A percentile compares a stretch with the other conserved stretches of the same genome.
Evolutionary conservation across 2,888 invertebrate genomes (phyloP).

Genomic region (Athalia circularis): DNA sequence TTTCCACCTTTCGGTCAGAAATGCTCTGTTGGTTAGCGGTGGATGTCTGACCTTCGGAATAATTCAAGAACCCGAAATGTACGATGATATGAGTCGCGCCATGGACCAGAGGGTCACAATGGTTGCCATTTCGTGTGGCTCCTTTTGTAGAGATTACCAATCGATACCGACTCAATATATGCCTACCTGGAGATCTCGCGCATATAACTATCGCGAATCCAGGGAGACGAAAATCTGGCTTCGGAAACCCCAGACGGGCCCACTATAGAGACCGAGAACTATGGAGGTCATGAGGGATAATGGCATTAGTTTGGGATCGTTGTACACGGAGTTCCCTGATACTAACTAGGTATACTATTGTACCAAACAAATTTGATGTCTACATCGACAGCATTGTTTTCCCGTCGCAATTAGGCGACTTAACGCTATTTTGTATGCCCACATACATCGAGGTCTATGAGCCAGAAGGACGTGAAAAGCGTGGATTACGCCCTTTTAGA

Average conservation of each 20-base stretch:
- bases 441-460: not conserved
- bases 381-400: conserved; percentile 38
- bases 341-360: conserved; percentile 31
- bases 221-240: conserved; percentile 14
- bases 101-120: conserved; percentile 13
- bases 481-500: no score
- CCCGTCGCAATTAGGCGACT: conserved; percentile 29
- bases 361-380: conserved; percentile 22
- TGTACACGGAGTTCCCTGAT: not conserved
- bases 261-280: conserved; percentile 13
- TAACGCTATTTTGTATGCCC: conserved; percentile 6
- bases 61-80: conserved; percentile 36
- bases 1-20: not conserved
- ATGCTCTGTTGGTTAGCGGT: not conserved
- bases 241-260: conserved; percentile 3
- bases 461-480: not conserved
- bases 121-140: conserved; percentile 18
- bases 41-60: conserved; percentile 12
- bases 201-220: not conserved
- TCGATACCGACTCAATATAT: conserved; percentile 27
- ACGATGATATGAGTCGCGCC: not conserved
- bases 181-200: conserved; percentile 16
- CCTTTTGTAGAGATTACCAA: conserved; percentile 19
- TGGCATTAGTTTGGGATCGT: conserved; percentile 29
- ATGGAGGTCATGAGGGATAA: conserved; percentile 1